Evolutionary conservation across 2,888 invertebrate genomes (phyloP), one percentile per base, ranked within the genome.

Genomic region (Drosophila paranaensis): DNA sequence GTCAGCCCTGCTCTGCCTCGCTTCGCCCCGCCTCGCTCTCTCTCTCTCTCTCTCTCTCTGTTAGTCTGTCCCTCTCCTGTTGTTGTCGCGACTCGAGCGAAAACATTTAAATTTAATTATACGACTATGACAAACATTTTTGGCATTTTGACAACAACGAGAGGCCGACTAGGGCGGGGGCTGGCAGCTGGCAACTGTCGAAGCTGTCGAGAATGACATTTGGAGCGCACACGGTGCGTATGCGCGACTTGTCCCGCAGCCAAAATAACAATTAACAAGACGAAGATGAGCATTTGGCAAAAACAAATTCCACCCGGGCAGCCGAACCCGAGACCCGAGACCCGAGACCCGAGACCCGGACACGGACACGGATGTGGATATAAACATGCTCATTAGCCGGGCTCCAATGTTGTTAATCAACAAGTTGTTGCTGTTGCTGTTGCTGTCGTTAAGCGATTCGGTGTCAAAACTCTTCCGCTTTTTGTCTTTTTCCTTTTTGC

Each of bases 91-190:
- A 64, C 64, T 56, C 62, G 53, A 50, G 45, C 53, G 56, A 81
- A 85, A 89, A 87, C 85, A 84, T 84, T 84, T 84, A 81, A 85
- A 87, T 85, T 89, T 85, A 85, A 85, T 89, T 89, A 87, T 87
- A 89, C 72, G 77, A 75, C 89, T 81, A 89, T 85, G 84, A 87
- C 88, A 89, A 85, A 85, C 79, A 89, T 79, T 81, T 84, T 87
- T 89, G 84, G 89, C 88, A 85, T 81, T 81, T 84, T 85, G 84
- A 77, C 89, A 87, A 74, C 45, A 25, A 25, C 42, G 13, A 20
- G 16, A 11, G n/a, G n/a, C n/a, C n/a, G n/a, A n/a, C n/a, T n/a
- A n/a, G 5, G 42, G 10, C 1, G 16, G 4, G 45, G 45, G 45
- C 25, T 65, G 74, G 70, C 71, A 77, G 60, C 74, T 60, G 73